phyloP scores from a whole-genome alignment of 2,797 vertebrate species.

The Chlorospingus semifuscus region DNA sequence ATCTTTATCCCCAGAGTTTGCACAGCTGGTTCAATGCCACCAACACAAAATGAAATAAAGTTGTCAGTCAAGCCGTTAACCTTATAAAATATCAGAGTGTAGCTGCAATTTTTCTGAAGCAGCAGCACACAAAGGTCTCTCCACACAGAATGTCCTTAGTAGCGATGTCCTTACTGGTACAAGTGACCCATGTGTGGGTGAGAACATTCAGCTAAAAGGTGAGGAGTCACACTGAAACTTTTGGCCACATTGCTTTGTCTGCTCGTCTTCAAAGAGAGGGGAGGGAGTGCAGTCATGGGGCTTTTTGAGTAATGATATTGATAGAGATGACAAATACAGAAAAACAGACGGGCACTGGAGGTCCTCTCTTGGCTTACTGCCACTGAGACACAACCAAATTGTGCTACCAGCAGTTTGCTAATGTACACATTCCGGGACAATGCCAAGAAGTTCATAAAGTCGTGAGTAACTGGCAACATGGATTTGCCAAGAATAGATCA shows the following conservation, averaged over 20 bases:
- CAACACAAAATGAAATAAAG: neutral
- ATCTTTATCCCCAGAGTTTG: neutral
- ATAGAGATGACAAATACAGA: neutral
- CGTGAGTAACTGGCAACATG: neutral
- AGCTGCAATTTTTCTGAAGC: neutral
- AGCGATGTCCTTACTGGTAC: rapidly evolving
- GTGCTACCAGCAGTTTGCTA: neutral
- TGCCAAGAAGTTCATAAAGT: neutral
- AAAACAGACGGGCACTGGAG: neutral
- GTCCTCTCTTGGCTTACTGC: neutral
- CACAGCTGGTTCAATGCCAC: neutral
- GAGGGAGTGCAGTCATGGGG: neutral
- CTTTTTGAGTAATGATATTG: neutral
- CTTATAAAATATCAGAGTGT: neutral
- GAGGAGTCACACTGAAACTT: neutral
- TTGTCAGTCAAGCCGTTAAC: neutral
- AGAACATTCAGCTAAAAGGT: neutral
- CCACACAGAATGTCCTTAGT: neutral
- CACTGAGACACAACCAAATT: neutral
- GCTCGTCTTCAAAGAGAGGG: neutral
- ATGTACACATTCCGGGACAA: neutral
- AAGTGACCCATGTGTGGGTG: rapidly evolving
- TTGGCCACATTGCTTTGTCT: neutral
- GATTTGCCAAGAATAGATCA: neutral
- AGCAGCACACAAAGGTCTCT: neutral